A percentile compares a stretch with the other conserved stretches of the same genome.
These are phyloP conservation scores for Eospalax fontanierii DNA, from an alignment of 2,797 vertebrate genomes.

Conservation along the genomic window DNA sequence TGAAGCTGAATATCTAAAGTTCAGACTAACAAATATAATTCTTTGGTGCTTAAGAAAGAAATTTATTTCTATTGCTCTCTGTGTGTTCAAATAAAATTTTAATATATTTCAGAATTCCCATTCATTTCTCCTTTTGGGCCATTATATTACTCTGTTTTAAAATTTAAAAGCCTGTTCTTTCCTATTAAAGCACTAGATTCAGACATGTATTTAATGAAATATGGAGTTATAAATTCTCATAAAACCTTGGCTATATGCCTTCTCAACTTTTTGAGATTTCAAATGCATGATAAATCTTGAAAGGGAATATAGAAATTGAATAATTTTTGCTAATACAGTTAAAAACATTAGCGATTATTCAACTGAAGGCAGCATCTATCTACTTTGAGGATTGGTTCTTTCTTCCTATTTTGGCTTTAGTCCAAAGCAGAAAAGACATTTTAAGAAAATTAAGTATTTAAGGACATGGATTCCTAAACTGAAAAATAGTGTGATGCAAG, in stretches of 20 bases:
- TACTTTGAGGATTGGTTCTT: neutral
- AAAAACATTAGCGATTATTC: conserved; percentile 13
- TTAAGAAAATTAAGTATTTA: neutral
- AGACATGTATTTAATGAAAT: conserved; percentile 68
- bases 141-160: conserved; percentile 50
- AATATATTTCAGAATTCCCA: neutral
- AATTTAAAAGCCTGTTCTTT: conserved; percentile 58
- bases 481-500: neutral
- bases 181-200: conserved; percentile 35
- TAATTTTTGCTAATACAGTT: neutral
- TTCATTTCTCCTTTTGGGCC: conserved; percentile 55
- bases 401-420: conserved; percentile 21
- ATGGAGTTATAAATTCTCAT: conserved; percentile 57
- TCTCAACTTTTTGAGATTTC: conserved; percentile 70
- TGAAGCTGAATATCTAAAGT: neutral
- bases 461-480: neutral
- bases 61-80: neutral
- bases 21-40: conserved; percentile 43
- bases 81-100: conserved; percentile 27
- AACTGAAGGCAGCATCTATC: neutral
- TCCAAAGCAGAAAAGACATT: conserved; percentile 50
- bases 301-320: conserved; percentile 44
- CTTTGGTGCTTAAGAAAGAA: conserved; percentile 27
- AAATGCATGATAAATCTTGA: conserved; percentile 58
- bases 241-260: conserved; percentile 65